Conservation (phyloP, 1,140 invertebrate genomes). For the Brachionus rotundiformis region DNA sequence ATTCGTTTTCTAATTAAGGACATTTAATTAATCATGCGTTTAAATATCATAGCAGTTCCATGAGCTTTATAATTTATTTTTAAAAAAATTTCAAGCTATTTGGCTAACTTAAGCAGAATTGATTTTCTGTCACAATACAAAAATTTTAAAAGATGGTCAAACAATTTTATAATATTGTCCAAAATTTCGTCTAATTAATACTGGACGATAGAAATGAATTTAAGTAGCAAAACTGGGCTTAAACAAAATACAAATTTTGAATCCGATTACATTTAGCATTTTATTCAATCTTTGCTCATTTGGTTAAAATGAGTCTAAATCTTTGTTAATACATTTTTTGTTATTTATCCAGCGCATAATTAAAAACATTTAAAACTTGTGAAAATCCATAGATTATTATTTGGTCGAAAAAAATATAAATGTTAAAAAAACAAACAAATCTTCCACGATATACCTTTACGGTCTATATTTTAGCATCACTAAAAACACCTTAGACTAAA, state of each 20-base stretch:
- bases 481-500: not conserved
- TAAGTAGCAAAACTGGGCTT: not conserved
- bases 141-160: not conserved
- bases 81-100: not conserved
- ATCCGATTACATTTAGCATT: constrained; percentile 19
- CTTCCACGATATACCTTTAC: not conserved
- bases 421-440: constrained; percentile 17
- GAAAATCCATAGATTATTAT: not conserved
- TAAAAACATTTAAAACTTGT: constrained; percentile 31
- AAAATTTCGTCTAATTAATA: not conserved
- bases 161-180: not conserved
- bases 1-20: not conserved
- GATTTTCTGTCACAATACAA: not conserved
- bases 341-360: constrained; percentile 15
- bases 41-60: not conserved
- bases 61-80: not conserved
- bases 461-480: not conserved
- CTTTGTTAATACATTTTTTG: constrained; percentile 28
- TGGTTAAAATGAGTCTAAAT: not conserved
- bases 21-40: not conserved
- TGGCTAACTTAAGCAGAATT: not conserved
- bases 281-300: constrained; percentile 19
- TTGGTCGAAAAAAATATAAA: not conserved
- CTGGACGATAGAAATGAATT: not conserved
- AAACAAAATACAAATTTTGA: not conserved